A percentile compares a stretch with the other conserved stretches of the same genome.
Conservation (phyloP, 2,888 invertebrate genomes). For the Lagria hirta region DNA sequence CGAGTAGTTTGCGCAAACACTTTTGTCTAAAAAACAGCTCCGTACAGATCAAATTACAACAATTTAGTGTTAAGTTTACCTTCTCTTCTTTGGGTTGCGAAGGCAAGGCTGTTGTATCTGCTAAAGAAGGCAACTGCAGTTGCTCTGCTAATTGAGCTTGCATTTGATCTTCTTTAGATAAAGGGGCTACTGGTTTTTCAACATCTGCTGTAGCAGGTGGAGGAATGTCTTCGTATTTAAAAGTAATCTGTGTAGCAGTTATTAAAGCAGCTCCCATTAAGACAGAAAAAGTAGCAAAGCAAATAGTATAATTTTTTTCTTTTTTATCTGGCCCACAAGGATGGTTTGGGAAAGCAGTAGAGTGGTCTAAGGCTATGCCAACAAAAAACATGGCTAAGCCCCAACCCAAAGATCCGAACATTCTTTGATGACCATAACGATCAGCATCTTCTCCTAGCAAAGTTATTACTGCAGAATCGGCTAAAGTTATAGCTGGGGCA, state of each 20-base stretch:
- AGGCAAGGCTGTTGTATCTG: slow-evolving; percentile 62
- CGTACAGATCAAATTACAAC: slow-evolving; percentile 3
- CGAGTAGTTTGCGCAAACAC: slow-evolving; percentile 90
- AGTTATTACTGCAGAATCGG: slow-evolving; percentile 88
- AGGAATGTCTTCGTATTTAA: slow-evolving; percentile 62
- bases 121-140: slow-evolving; percentile 75
- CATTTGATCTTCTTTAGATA: slow-evolving; percentile 72
- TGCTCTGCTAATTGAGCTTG: slow-evolving; percentile 84
- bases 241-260: slow-evolving; percentile 83
- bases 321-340: slow-evolving; percentile 86
- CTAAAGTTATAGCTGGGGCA: slow-evolving; percentile 92
- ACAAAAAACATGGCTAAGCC: slow-evolving; percentile 99
- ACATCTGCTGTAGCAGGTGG: slow-evolving; percentile 30
- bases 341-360: slow-evolving; percentile 91
- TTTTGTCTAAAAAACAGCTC: slow-evolving; percentile 65
- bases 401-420: slow-evolving; percentile 93
- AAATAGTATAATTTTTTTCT: slow-evolving; percentile 98
- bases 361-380: slow-evolving; percentile 93
- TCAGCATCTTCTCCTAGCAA: slow-evolving; percentile 86
- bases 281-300: slow-evolving; percentile 96
- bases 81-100: slow-evolving; percentile 56
- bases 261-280: slow-evolving; percentile 94
- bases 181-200: slow-evolving; percentile 51
- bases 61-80: slow-evolving; percentile 40
- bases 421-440: slow-evolving; percentile 92